Percentiles rank a stretch among this genome's conserved stretches.
Evolutionary conservation across 1,140 invertebrate genomes (phyloP).

Genomic region (Papilio glaucus): DNA sequence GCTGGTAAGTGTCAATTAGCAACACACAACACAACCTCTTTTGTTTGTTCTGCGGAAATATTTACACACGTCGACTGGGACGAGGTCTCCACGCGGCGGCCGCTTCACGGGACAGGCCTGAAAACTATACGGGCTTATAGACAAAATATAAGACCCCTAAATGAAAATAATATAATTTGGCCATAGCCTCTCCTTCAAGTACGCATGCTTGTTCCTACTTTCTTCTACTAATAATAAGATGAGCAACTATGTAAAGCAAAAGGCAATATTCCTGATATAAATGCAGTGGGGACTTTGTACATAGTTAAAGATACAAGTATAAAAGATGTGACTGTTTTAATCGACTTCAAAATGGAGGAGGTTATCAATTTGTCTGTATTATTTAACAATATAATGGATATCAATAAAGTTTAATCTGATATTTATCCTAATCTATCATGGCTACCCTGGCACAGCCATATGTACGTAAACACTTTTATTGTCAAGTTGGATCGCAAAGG

Average conservation of each 20-base stretch:
- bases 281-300: not conserved
- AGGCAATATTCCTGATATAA: too few relatives aligned
- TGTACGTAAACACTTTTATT: conserved; percentile 35
- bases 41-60: conserved; percentile 32
- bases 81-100: not conserved
- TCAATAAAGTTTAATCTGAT: too few relatives aligned
- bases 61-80: conserved; percentile 30
- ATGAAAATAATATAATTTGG: too few relatives aligned
- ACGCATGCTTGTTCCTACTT: too few relatives aligned
- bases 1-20: conserved; percentile 36
- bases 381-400: too few relatives aligned
- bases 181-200: too few relatives aligned
- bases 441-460: not conserved
- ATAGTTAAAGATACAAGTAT: conserved; percentile 7
- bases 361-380: too few relatives aligned
- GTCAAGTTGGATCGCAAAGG: conserved; percentile 15
- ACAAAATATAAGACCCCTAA: too few relatives aligned
- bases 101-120: not conserved
- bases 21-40: conserved; percentile 30
- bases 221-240: too few relatives aligned
- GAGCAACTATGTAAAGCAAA: too few relatives aligned
- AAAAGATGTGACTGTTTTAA: too few relatives aligned
- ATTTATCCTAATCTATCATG: not conserved
- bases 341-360: too few relatives aligned
- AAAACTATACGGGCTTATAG: not conserved